Base-by-base conservation (phyloP, 2,797 vertebrate species). In the Kryptopterus vitreolus region DNA sequence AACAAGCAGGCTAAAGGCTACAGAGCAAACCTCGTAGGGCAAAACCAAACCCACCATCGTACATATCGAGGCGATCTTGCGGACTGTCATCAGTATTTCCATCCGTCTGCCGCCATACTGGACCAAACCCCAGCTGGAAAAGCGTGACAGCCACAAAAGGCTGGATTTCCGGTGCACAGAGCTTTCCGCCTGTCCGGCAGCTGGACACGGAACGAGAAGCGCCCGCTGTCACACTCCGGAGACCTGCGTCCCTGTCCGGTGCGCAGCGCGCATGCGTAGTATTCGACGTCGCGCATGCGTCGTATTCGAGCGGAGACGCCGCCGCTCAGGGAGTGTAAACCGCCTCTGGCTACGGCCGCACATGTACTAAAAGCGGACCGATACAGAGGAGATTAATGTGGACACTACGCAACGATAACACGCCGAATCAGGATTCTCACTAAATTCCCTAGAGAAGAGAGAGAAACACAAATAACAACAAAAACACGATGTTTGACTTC, bases 51-150 rank as follows among this genome's bases (percentile, higher is more conserved):
- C 93, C 88, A 96, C 96, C 96, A 96, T 97, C 93, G 95, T 97
- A 96, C 96, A 97, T 94, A 96, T 96, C 94, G 95, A 96, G 91
- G 96, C 95, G 93, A 96, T 95, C 93, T 96, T 96, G 90, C 95
- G 95, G 94, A 97, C 96, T 91, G 96, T 97, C 96, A 96, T 95
- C 95, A 96, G 95, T 91, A 95, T 92, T 93, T 96, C 95, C 96
- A 96, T 96, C 94, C 94, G 95, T 92, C 87, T 89, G 90, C 87
- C 91, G 91, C 95, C 95, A 96, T 96, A 91, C 89, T 95, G 93
- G 93, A 93, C 92, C 94, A 91, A 93, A 91, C 93, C 92, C 89
- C 91, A 89, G 81, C 88, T 90, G 86, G 90, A 91, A 78, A 94
- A 92, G 79, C 7, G 88, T 90, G 91, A 91, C 94, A 93, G 93